Evolutionary conservation across 2,888 invertebrate species (phyloP), one percentile per base, ranked within the genome.

Genomic region (Eupithecia insigniata): DNA sequence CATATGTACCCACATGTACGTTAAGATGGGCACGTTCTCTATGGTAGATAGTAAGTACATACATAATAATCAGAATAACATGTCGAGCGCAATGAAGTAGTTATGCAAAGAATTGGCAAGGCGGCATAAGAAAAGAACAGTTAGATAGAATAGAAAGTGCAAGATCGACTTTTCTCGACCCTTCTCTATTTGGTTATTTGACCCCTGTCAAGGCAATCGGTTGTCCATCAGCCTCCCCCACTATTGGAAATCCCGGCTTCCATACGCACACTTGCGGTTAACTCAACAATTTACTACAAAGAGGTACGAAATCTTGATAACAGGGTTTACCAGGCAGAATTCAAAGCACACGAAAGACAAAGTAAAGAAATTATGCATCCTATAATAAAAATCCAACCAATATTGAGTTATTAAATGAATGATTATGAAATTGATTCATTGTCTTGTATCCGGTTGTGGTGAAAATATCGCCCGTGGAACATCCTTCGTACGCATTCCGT

Each of bases 191-290:
- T 84, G 80, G 85, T 87, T 88, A 87, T 87, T 90, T 89, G 87
- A 90, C 90, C 90, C 89, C 88, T 88, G 90, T 89, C 90, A 87
- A 87, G 84, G 87, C 85, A 85, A 89, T 85, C 83, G 84, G 82
- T 76, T 82, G 84, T 83, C 84, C 85, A 90, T 90, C 89, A 87
- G 81, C 84, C 82, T 87, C 88, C 90, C 89, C 89, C 85, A 79
- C 72, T 87, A 89, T 90, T 89, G 88, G 89, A 87, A 90, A 89
- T 89, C 87, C 87, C 86, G 81, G 81, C 82, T 83, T 82, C 82
- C 84, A 83, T 81, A 71, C 69, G 66, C 68, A 71, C 83, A 83
- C 81, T 87, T 89, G 89, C 84, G 89, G 88, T 88, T 88, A 88
- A 86, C 86, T 85, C 84, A 87, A 83, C 87, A 85, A 89, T 89